These are phyloP conservation scores for Beris morrisii DNA, from an alignment of 2,888 invertebrate species.

Conservation along the genomic window DNA sequence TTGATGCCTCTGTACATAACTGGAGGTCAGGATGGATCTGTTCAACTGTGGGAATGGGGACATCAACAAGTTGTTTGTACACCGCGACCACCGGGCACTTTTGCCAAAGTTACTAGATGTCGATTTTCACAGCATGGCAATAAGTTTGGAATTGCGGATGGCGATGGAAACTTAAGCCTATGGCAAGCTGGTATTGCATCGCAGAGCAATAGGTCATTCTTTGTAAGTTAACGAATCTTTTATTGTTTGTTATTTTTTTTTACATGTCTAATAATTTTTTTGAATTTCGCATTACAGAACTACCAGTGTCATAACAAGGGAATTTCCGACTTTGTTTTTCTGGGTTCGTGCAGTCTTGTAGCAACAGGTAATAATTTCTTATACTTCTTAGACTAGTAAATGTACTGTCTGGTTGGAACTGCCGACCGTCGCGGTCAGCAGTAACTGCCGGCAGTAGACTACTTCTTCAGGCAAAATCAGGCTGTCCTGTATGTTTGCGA, in stretches of 20 bases:
- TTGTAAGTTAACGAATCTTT: slow-evolving; percentile 65
- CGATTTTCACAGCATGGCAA: slow-evolving; percentile 96
- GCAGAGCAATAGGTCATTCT: slow-evolving; percentile 78
- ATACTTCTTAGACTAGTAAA: no score
- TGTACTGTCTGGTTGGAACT: no score
- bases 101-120: slow-evolving; percentile 93
- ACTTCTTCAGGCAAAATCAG: no score
- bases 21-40: slow-evolving; percentile 94
- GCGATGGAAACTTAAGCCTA: slow-evolving; percentile 93
- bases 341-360: slow-evolving; percentile 95
- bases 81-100: slow-evolving; percentile 91
- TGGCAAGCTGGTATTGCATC: slow-evolving; percentile 88
- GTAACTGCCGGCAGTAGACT: no score
- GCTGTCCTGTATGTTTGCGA: no score
- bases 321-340: slow-evolving; percentile 95
- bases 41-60: slow-evolving; percentile 98
- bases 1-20: slow-evolving; percentile 91
- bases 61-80: slow-evolving; percentile 88
- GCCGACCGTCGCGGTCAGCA: no score
- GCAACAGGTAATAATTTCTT: slow-evolving; percentile 69
- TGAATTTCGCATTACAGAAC: slow-evolving; percentile 67
- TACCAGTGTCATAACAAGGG: slow-evolving; percentile 97
- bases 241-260: neutral
- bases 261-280: slow-evolving; percentile 8
- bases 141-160: slow-evolving; percentile 97